Base-by-base conservation (phyloP, 2,797 vertebrate species). In the Streptopelia turtur region DNA sequence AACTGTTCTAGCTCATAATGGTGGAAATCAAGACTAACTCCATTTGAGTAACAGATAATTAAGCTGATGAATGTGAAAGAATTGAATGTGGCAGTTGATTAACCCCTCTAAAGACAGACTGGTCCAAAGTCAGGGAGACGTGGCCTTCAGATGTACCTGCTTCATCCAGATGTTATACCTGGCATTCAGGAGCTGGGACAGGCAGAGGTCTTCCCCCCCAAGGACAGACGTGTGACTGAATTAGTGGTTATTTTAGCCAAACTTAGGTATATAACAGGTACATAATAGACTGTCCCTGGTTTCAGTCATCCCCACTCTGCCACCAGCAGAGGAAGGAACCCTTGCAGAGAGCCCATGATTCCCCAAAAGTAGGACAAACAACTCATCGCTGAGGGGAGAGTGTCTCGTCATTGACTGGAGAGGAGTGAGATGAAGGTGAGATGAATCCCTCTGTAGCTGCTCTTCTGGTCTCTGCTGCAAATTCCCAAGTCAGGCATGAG, bases 121-220 rank as follows among this genome's bases (percentile, higher is more conserved):
- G 1, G 7, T 28, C 27, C 60, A 16, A 56, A 81, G 43, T 37
- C 59, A 41, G 55, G 5, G 39, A 41, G 28, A 9, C 9, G 1
- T 13, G 28, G 66, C 41, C n/a, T 79, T 75, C 64, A 55, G 61
- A 31, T n/a, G 35, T 12, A 27, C 13, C 76, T 52, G 39, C 16
- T 70, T 60, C 21, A 30, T 13, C 37, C 41, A 39, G 22, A 24
- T 0, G 0, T 65, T 47, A 22, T 2, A 43, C 13, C 4, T 47
- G 22, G 8, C 52, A 22, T 23, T 52, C 13, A 63, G 64, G 37
- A 90, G 22, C 37, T 80, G 64, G 12, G n/a, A 52, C 33, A 47
- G 43, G 30, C 37, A 49, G 65, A 50, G 61, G 4, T 65, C 14
- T 27, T 71, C 11, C 18, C 49, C 49, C 30, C 22, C 30, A 27